Evolutionary conservation across 2,797 vertebrate species (phyloP), one percentile per base, ranked within the genome.

Genomic region (Lophotriccus pileatus): DNA sequence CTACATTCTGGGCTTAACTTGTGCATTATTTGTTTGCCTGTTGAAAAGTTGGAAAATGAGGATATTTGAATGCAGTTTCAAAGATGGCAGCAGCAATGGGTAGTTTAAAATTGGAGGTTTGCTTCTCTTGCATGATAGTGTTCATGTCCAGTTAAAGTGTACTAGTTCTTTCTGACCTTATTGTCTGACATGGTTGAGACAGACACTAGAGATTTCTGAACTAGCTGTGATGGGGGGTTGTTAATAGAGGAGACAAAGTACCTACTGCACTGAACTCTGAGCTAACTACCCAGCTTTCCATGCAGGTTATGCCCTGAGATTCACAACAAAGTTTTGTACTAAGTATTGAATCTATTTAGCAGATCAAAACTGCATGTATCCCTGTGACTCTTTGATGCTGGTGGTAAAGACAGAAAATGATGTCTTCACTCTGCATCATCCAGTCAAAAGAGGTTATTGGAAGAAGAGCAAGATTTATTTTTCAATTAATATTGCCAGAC

Each of bases 141-240:
- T 59, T 73, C 2, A 2, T 73, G 16, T 46, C 9, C 7, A 52
- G 0, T 11, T 80, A 47, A 72, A 62, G 12, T 56, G 10, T 56
- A 73, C 16, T 66, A 41, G 20, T 74, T 93, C 25, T 25, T 69
- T 49, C 28, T 87, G 49, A 68, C 58, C 73, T 74, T 77, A 77
- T 20, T 46, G 36, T 13, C 18, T 56, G 27, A 36, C 6, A 3
- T 5, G 6, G 10, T 73, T 76, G 89, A 3, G 9, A 49, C 27
- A 14, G 27, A 24, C 12, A 18, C 20, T 24, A 19, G 17, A 47
- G 12, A 17, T 76, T 84, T 83, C 43, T 90, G 46, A 56, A 36
- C 22, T 75, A 47, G 22, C 16, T 17, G 9, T 13, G 20, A 1
- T 14, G 12, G 2, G 4, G 28, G 1, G 1, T 21, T 77, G n/a